Evolutionary conservation across 1,140 invertebrate genomes (phyloP).

Genomic region (Musca domestica): DNA sequence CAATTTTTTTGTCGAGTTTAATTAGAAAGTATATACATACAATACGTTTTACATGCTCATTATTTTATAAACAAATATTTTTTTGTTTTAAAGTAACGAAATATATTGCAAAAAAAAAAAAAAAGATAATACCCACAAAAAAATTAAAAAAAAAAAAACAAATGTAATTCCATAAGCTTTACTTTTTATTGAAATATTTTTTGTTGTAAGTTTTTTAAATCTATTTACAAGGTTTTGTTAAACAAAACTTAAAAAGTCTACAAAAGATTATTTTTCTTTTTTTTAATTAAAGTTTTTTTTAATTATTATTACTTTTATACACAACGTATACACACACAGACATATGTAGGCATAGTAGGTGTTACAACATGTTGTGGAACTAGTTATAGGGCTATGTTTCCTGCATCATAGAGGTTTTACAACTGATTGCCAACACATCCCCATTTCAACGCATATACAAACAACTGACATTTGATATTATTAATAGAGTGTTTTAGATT

Average conservation of each 20-base stretch:
- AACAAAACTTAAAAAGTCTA: conserved; percentile 23
- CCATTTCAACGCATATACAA: not conserved
- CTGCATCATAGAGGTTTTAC: conserved; percentile 2
- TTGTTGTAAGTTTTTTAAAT: not conserved
- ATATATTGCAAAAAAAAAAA: not conserved
- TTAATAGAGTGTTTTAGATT: conserved; percentile 12
- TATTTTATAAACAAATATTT: conserved; percentile 1
- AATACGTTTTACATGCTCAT: conserved; percentile 12
- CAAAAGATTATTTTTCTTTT: not conserved
- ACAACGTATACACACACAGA: not conserved
- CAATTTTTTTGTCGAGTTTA: conserved; percentile 5
- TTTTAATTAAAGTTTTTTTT: not conserved
- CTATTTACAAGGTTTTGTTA: conserved; percentile 20
- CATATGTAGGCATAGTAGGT: too few species aligned
- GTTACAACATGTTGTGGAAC: too few species aligned
- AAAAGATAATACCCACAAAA: conserved; percentile 31
- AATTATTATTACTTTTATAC: not conserved
- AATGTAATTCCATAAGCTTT: conserved; percentile 53
- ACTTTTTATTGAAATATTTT: conserved; percentile 32
- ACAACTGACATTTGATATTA: conserved; percentile 15
- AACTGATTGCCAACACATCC: too few species aligned
- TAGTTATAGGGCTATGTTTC: too few species aligned
- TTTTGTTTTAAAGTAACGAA: conserved; percentile 10
- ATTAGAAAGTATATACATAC: conserved; percentile 14
- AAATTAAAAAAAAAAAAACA: conserved; percentile 32